phyloP scores from a whole-genome alignment of 2,113 vertebrate species.

The Larimichthys crocea region DNA sequence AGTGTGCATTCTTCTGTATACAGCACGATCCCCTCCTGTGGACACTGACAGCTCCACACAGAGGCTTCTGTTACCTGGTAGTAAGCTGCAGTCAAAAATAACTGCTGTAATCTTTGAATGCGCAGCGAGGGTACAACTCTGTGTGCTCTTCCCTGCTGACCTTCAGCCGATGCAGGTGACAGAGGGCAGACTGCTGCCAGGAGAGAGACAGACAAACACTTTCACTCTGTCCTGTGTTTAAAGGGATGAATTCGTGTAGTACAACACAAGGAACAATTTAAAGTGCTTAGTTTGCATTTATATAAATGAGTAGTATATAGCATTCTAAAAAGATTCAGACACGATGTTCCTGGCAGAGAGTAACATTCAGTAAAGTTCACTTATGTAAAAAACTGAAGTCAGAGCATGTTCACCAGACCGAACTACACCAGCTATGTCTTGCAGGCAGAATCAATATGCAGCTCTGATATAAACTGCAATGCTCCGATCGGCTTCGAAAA shows the following conservation, averaged over 20 bases:
- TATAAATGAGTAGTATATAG: neutral
- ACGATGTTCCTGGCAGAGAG: neutral
- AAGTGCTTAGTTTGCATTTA: neutral
- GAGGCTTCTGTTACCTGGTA: conserved; percentile 42
- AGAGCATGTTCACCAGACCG: conserved; percentile 9
- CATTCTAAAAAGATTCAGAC: neutral
- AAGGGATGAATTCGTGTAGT: neutral
- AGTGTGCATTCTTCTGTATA: conserved; percentile 29
- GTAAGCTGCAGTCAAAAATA: conserved; percentile 51
- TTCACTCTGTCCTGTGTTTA: neutral
- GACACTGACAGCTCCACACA: neutral
- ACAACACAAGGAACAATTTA: neutral
- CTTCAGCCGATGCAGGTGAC: conserved; percentile 28
- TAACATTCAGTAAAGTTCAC: conserved; percentile 28
- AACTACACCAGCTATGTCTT: conserved; percentile 16
- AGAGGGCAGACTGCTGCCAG: neutral
- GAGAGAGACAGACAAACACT: neutral
- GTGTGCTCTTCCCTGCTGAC: conserved; percentile 21
- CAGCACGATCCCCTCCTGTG: neutral
- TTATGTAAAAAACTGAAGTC: conserved; percentile 40
- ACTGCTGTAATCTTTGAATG: conserved; percentile 36
- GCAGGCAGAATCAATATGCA: conserved; percentile 48
- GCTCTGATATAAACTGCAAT: conserved; percentile 48
- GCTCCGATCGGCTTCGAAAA: conserved; percentile 2
- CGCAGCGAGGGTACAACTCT: neutral